Evolutionary conservation across 2,797 vertebrate genomes (phyloP).

Genomic region (Sebastes steindachneri): DNA sequence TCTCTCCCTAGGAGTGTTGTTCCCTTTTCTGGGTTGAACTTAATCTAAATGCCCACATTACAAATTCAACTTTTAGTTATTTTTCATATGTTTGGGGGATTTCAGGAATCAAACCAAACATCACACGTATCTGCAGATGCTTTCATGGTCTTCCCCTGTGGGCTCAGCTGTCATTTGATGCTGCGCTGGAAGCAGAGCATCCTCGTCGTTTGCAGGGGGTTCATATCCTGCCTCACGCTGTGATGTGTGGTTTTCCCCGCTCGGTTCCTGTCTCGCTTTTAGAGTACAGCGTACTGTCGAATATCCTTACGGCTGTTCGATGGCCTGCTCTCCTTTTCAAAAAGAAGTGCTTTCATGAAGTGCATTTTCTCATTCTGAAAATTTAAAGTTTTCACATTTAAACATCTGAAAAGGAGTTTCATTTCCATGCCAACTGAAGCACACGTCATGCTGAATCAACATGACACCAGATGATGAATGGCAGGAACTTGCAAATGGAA

Average conservation of each 20-base stretch:
- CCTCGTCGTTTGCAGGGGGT: neutral
- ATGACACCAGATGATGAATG: neutral
- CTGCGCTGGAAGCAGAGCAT: slow-evolving; percentile 12
- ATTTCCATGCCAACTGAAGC: neutral
- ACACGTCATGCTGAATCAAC: neutral
- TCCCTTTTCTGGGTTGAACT: neutral
- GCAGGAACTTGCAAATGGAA: neutral
- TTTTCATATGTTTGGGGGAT: neutral
- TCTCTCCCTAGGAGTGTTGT: neutral
- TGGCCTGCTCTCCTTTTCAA: neutral
- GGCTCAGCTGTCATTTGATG: slow-evolving; percentile 25
- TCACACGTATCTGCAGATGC: slow-evolving; percentile 20
- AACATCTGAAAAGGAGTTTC: neutral
- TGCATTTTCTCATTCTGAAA: neutral
- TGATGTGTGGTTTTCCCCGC: slow-evolving; percentile 24
- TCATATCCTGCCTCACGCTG: slow-evolving; percentile 42
- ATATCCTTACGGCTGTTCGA: slow-evolving; percentile 4
- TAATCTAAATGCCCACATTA: slow-evolving; percentile 21
- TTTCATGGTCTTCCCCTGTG: slow-evolving; percentile 36
- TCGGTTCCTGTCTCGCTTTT: slow-evolving; percentile 7
- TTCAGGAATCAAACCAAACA: neutral
- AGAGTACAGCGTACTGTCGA: neutral
- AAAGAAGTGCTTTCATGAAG: neutral
- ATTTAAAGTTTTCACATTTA: neutral
- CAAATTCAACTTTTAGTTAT: slow-evolving; percentile 17